Evolutionary conservation across 2,888 invertebrate genomes (phyloP), one percentile per base, ranked within the genome.

Genomic region (Diloba caeruleocephala): DNA sequence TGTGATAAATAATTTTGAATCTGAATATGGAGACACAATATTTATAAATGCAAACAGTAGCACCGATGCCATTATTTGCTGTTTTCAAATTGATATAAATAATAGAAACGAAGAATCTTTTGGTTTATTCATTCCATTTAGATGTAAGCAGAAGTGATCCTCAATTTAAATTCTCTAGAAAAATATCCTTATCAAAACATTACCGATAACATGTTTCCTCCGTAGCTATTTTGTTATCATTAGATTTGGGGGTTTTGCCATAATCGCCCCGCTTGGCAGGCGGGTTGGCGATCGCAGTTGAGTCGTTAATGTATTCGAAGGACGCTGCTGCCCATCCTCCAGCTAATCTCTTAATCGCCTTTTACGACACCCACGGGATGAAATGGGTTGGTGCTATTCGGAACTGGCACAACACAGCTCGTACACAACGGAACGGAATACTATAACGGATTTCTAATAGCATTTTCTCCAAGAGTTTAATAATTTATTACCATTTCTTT

Each of bases 341-440:
- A n/a, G n/a, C n/a, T n/a, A n/a, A n/a, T n/a, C n/a, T n/a, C n/a
- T n/a, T n/a, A n/a, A n/a, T n/a, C n/a, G n/a, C n/a, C n/a, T n/a
- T n/a, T n/a, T n/a, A n/a, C n/a, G n/a, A n/a, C n/a, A n/a, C n/a
- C n/a, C n/a, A n/a, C n/a, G n/a, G n/a, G n/a, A n/a, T n/a, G n/a
- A n/a, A n/a, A n/a, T n/a, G n/a, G n/a, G n/a, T n/a, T n/a, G n/a
- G n/a, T n/a, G n/a, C n/a, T n/a, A n/a, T n/a, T n/a, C n/a, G n/a
- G n/a, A n/a, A n/a, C n/a, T n/a, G n/a, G n/a, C n/a, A n/a, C 78
- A 74, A 79, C 80, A 74, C 77, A 82, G 79, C 81, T 81, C 78
- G 59, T 84, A 81, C 59, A 57, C 67, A 75, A 76, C 73, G 70
- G 75, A 74, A 72, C 63, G 69, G 58, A 73, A 64, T 55, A 54